Conservation (phyloP, 2,113 vertebrate genomes). For the Capreolus pygargus region DNA sequence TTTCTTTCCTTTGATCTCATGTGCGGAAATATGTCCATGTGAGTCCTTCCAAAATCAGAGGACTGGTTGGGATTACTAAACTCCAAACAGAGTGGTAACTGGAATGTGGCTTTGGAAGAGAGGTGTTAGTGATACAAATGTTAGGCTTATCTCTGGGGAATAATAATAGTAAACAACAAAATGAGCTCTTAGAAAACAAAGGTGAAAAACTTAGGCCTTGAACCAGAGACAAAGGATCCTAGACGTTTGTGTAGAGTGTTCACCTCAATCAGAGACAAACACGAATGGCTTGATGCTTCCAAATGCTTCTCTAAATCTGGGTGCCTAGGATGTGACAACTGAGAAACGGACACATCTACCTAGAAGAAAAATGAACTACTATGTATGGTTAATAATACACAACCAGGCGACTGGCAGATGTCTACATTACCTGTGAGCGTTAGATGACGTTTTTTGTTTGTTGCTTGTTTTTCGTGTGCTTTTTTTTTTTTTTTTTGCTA, state of each 20-base stretch:
- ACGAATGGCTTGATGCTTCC: not conserved
- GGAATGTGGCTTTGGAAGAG: conserved; percentile 26
- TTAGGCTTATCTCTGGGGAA: not conserved
- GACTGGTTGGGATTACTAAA: conserved; percentile 32
- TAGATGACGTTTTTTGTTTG: not conserved
- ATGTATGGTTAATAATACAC: not conserved
- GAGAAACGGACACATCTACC: not conserved
- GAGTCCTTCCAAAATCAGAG: conserved; percentile 36
- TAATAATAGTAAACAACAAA: not conserved
- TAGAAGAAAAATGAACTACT: not conserved
- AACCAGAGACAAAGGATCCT: not conserved
- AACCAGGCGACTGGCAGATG: not conserved
- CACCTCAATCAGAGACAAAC: not conserved
- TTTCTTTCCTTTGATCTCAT: conserved; percentile 60
- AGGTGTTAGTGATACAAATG: not conserved
- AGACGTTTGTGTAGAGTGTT: not conserved
- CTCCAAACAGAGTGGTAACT: conserved; percentile 13
- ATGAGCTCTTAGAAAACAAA: not conserved
- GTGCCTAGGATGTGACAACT: not conserved
- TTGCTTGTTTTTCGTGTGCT: not conserved
- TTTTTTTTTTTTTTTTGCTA: not conserved
- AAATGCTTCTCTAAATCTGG: not conserved
- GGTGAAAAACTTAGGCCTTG: not conserved
- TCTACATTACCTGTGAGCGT: not conserved
- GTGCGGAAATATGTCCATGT: conserved; percentile 41